phyloP scores from a whole-genome alignment of 2,113 vertebrate species.

The Sebastes schlegelii region DNA sequence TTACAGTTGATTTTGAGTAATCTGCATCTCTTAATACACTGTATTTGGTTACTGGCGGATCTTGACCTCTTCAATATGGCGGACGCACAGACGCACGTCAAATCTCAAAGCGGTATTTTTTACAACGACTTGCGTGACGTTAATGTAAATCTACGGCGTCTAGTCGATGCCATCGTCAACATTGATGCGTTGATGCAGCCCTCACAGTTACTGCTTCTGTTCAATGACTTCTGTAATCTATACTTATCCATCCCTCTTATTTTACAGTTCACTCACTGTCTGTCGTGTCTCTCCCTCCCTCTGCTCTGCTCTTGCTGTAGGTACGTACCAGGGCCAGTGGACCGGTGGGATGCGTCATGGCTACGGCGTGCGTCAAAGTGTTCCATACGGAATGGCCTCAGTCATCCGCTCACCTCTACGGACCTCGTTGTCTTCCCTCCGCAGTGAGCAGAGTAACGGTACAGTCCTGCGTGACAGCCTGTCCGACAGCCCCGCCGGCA shows the following conservation, averaged over 20 bases:
- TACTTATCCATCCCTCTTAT: not conserved
- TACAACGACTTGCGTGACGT: no score
- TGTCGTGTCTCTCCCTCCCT: not conserved
- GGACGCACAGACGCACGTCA: no score
- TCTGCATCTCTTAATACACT: not conserved
- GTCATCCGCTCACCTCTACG: slow-evolving; percentile 95
- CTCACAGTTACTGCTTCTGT: not conserved
- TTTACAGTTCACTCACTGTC: not conserved
- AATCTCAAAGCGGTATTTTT: no score
- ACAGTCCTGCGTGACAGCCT: slow-evolving; percentile 88
- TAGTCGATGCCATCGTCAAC: no score
- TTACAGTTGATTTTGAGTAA: no score
- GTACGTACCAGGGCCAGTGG: slow-evolving; percentile 98
- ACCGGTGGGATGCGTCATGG: slow-evolving; percentile 97
- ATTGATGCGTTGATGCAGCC: not conserved
- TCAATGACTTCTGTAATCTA: not conserved
- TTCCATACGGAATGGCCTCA: slow-evolving; percentile 96
- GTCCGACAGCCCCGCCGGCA: slow-evolving; percentile 90
- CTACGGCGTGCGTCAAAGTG: slow-evolving; percentile 96
- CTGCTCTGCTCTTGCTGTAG: slow-evolving; percentile 68
- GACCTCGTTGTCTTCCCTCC: slow-evolving; percentile 92
- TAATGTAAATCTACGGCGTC: no score
- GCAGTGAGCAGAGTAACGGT: slow-evolving; percentile 96
- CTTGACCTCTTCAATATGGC: not conserved
- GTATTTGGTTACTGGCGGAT: not conserved